Evolutionary conservation across 2,797 vertebrate species (phyloP), one percentile per base, ranked within the genome.

Genomic region (Decapterus maruadsi): DNA sequence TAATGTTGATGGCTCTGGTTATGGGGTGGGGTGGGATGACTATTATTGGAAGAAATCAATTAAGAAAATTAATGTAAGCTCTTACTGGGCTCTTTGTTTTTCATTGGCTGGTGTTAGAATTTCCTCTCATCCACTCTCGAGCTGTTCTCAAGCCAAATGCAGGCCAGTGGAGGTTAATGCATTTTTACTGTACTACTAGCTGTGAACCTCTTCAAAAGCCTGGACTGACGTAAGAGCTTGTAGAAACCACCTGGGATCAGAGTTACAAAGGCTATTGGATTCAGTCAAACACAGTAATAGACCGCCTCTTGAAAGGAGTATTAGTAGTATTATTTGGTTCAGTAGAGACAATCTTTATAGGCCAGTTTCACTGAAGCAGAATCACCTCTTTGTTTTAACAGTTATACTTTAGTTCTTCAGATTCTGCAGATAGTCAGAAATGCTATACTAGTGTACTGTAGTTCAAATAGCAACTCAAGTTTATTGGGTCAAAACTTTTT

Each of bases 131-230:
- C 87, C 90, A 89, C 90, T 91, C 92, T 84, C 75, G 2, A 17
- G 82, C 79, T 87, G 81, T 89, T 89, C 82, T 83, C 48, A 61
- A 95, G 94, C 92, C 94, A 95, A 92, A 91, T 87, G 92, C 93
- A 91, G 95, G 95, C 94, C 95, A 94, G 77, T 60, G 86, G 87
- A 96, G 95, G 96, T 97, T 97, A 98, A 98, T 98, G 96, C 94
- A 89, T 97, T 97, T 96, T 96, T 93, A 93, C 93, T 96, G 95
- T 96, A 94, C 90, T 91, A 85, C 75, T 86, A 85, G 86, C 90
- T 87, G 84, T 54, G 57, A 85, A 79, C 78, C 86, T 85, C 73
- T 91, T 87, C 76, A 78, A 78, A 89, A 88, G 89, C 85, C 81
- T 68, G 81, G 85, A 66, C 53, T 86, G 89, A 91, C 75, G 84